A percentile compares a stretch with the other conserved stretches of the same genome.
phyloP scores from a whole-genome alignment of 2,113 vertebrate species.

The Nestor notabilis region DNA sequence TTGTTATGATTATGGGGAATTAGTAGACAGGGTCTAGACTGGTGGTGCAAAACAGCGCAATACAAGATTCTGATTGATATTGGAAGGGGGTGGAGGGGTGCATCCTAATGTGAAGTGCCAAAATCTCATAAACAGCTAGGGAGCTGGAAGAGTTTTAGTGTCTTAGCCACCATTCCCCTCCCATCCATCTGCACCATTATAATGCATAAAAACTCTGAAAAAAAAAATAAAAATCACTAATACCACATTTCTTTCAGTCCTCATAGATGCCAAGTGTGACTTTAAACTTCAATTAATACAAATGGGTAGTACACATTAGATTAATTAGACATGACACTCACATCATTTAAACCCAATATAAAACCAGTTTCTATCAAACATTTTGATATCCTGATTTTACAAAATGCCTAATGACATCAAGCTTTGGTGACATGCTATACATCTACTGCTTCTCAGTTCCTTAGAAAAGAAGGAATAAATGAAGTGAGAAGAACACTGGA shows the following conservation, averaged over 20 bases:
- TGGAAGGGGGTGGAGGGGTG: not conserved
- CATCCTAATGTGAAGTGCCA: not conserved
- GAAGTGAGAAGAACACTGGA: constrained; percentile 74
- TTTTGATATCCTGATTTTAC: constrained; percentile 54
- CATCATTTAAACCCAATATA: constrained; percentile 69
- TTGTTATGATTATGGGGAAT: not conserved
- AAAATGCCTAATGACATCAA: constrained; percentile 59
- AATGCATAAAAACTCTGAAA: not conserved
- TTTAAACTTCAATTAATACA: constrained; percentile 69
- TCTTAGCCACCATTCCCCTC: not conserved
- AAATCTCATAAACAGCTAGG: not conserved
- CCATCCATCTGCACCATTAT: not conserved
- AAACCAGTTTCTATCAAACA: constrained; percentile 56
- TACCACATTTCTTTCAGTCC: constrained; percentile 1
- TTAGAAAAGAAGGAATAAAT: constrained; percentile 73
- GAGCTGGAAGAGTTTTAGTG: not conserved
- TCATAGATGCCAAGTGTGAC: constrained; percentile 44
- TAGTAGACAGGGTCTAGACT: not conserved
- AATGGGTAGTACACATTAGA: constrained; percentile 44
- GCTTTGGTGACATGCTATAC: constrained; percentile 36
- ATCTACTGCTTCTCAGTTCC: constrained; percentile 10
- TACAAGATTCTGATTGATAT: not conserved
- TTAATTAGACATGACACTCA: constrained; percentile 67
- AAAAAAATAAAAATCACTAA: not conserved
- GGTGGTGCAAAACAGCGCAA: not conserved